Percentiles rank a stretch among this genome's conserved stretches.
Evolutionary conservation across 1,140 invertebrate genomes (phyloP).

Genomic region (Monochamus saltuarius): DNA sequence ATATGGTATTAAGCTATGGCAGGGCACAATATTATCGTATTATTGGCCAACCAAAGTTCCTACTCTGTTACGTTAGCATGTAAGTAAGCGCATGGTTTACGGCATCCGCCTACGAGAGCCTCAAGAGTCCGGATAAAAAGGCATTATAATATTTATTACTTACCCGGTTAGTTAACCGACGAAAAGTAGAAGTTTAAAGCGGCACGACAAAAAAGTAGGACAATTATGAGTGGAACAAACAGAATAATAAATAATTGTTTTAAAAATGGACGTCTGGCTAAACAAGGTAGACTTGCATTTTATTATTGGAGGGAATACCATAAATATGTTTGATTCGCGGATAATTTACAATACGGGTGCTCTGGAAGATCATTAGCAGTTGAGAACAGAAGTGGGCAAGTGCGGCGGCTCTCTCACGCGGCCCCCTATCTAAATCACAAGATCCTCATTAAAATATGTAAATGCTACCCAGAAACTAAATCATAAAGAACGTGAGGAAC

Average conservation of each 20-base stretch:
- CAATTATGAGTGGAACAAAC: slow-evolving; percentile 15
- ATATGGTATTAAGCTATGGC: too few relatives aligned
- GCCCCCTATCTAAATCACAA: slow-evolving; percentile 28
- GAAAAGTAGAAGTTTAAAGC: slow-evolving; percentile 8
- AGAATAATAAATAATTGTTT: slow-evolving; percentile 15
- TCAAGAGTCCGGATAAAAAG: background rate
- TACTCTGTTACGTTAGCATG: too few relatives aligned
- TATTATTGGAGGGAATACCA: slow-evolving; percentile 14
- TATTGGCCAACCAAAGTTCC: too few relatives aligned
- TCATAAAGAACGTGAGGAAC: slow-evolving; percentile 36
- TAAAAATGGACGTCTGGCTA: slow-evolving; percentile 2
- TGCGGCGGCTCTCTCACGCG: slow-evolving; percentile 15
- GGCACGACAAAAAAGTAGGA: slow-evolving; percentile 3
- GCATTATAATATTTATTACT: slow-evolving; percentile 11
- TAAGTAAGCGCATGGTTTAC: background rate
- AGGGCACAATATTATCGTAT: too few relatives aligned
- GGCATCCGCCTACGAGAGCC: slow-evolving; percentile 3
- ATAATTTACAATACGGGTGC: slow-evolving; percentile 26
- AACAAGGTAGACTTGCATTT: slow-evolving; percentile 16
- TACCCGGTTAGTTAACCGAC: slow-evolving; percentile 3
- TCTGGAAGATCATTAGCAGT: slow-evolving; percentile 30
- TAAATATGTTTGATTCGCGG: slow-evolving; percentile 31
- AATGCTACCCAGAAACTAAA: slow-evolving; percentile 36
- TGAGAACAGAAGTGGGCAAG: slow-evolving; percentile 16
- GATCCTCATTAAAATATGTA: slow-evolving; percentile 39